A percentile compares a stretch with the other conserved stretches of the same genome.
Conservation (phyloP, 2,113 vertebrate species). For the Fregata magnificens region DNA sequence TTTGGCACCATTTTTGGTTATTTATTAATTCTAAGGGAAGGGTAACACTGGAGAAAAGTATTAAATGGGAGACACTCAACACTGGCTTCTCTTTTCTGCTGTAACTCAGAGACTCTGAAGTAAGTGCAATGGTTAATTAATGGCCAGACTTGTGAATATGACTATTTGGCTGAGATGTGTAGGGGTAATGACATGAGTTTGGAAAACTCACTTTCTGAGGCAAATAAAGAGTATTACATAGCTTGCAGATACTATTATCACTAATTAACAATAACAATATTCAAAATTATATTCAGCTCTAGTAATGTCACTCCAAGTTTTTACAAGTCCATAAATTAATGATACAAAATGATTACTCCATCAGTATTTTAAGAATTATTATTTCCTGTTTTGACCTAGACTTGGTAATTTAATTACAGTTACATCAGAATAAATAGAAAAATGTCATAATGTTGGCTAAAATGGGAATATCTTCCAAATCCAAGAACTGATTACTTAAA, state of each 20-base stretch:
- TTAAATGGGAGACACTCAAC: neutral
- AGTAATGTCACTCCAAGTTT: neutral
- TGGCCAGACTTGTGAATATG: neutral
- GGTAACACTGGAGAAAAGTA: neutral
- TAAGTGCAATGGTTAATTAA: neutral
- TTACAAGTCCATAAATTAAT: neutral
- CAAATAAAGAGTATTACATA: neutral
- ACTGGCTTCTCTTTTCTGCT: neutral
- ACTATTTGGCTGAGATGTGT: neutral
- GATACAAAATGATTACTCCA: neutral
- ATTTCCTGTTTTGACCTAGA: slow-evolving; percentile 26
- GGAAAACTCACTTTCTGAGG: neutral
- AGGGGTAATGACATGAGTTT: neutral
- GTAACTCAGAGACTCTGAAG: neutral
- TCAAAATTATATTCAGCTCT: neutral
- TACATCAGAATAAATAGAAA: slow-evolving; percentile 32
- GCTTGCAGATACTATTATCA: neutral
- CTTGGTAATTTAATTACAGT: neutral
- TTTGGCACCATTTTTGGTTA: neutral
- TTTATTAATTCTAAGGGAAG: neutral
- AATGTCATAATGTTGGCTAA: neutral
- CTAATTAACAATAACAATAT: neutral
- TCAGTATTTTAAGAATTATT: neutral
- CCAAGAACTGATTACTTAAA: neutral
- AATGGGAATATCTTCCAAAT: neutral